Evolutionary conservation across 2,797 vertebrate genomes (phyloP), one percentile per base, ranked within the genome.

Genomic region (Myotis vivesi): DNA sequence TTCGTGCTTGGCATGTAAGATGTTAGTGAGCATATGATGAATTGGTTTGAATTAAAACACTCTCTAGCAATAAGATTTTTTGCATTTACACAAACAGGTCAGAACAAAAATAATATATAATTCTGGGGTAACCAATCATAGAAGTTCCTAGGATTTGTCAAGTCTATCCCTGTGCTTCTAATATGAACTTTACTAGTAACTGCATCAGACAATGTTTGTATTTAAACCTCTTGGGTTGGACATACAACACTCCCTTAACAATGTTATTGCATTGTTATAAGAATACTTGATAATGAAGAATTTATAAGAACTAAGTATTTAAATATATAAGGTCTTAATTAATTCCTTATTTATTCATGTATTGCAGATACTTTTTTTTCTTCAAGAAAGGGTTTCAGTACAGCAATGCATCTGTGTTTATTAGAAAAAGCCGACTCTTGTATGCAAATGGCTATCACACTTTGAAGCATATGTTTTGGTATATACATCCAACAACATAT

Each of bases 71-170:
- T 69, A 83, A 53, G 22, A 88, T 38, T 44, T 73, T 28, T 49
- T 77, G 11, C 49, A 20, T 86, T 71, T 53, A 53, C 1, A 41
- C 16, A 66, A 53, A 59, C 77, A 79, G 10, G n/a, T 92, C 12
- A 82, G 64, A 90, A 84, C 30, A 89, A 90, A 90, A 94, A 79
- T 87, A 83, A 73, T 80, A 22, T 33, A 2, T 68, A 85, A 89
- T 46, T 94, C 33, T 82, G n/a, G 53, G 28, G 84, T 84, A 53
- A 75, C 80, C 23, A 66, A 38, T 77, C 41, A 75, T 38, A 38
- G 49, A 90, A 20, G 33, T 22, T 89, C 73, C 25, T 87, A 75
- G 55, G 11, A 86, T 4, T 86, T 66, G 12, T 88, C 38, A 69
- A 19, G 6, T 59, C 23, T 89, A 5, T 51, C 23, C 53, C 3